Evolutionary conservation across 2,888 invertebrate species (phyloP).

Genomic region (Hecatera dysodea): DNA sequence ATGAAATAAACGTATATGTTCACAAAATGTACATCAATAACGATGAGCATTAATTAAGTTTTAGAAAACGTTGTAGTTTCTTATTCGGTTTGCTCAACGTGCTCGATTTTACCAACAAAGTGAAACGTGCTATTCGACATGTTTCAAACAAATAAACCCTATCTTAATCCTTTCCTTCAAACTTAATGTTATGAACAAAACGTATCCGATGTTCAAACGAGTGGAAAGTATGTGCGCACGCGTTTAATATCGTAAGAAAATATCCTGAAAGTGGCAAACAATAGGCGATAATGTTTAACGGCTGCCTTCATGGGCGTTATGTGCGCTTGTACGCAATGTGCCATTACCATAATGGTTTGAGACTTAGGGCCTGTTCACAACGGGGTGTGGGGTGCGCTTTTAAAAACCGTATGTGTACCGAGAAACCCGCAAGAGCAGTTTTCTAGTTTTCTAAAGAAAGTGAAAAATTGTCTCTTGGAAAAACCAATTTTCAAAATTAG

Average conservation of each 20-base stretch:
- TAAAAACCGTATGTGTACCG: too few species aligned
- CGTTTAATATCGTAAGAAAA: conserved; percentile 54
- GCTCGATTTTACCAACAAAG: neutral
- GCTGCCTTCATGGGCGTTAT: conserved; percentile 43
- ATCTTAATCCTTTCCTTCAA: neutral
- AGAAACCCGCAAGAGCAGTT: too few species aligned
- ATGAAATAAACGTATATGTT: too few species aligned
- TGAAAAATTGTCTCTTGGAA: too few species aligned
- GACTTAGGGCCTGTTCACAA: neutral
- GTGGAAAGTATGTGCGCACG: conserved; percentile 23
- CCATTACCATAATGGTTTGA: conserved; percentile 56
- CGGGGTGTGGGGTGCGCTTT: too few species aligned
- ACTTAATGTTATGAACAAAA: conserved; percentile 28
- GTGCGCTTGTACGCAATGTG: conserved; percentile 57
- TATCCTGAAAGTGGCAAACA: conserved; percentile 56
- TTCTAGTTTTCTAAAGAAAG: too few species aligned
- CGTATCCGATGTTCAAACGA: conserved; percentile 10
- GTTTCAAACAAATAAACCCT: neutral
- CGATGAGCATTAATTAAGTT: neutral
- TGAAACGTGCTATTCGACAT: neutral
- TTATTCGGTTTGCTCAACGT: neutral
- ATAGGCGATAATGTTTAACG: conserved; percentile 58
- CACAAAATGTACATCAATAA: neutral
- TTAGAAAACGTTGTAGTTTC: neutral
- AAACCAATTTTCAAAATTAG: too few species aligned